Base-by-base conservation (phyloP, 1,140 invertebrate genomes). In the Anthonomus grandis region DNA sequence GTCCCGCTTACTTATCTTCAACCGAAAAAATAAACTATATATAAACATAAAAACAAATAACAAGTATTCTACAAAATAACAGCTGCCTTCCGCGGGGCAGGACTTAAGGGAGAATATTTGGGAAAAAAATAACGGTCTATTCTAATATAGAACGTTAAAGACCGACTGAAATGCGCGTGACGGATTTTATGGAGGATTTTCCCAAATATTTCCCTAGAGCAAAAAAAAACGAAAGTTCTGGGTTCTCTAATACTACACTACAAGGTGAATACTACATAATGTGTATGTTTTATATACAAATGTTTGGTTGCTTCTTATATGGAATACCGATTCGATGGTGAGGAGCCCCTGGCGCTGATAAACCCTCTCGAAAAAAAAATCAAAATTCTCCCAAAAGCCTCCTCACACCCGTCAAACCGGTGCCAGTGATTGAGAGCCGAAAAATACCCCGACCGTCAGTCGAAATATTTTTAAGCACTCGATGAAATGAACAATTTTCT, bases 11-110 rank as follows among this genome's bases (percentile, higher is more conserved):
- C 64, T 65, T 70, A 71, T 66, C 67, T 72, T 66, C 66, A 70
- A 73, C 69, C 70, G 57, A 48, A 59, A 69, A 73, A 74, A 74
- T 74, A 74, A 68, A 74, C 72, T 74, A 73, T 74, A 74, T 74
- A 74, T 74, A 72, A 74, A 74, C 70, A 74, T 72, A 74, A 72
- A 74, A 74, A 74, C 72, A 74, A 74, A 71, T 70, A 74, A 74
- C 72, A 74, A 74, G 67, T 70, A 73, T 57, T 67, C 67, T 70
- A 70, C 66, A 67, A 62, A 57, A 64, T 69, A 70, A 72, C 69
- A 70, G 55, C 47, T 57, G 46, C 55, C 23, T 34, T 17, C 38
- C 13, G 22, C 38, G 38, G 22, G 27, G 3, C 50, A 25, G 39
- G 10, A 21, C 10, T 17, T n/a, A n/a, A 24, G 46, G 51, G 59